Conservation (phyloP, 1,140 invertebrate genomes). For the Papilio polyxenes region DNA sequence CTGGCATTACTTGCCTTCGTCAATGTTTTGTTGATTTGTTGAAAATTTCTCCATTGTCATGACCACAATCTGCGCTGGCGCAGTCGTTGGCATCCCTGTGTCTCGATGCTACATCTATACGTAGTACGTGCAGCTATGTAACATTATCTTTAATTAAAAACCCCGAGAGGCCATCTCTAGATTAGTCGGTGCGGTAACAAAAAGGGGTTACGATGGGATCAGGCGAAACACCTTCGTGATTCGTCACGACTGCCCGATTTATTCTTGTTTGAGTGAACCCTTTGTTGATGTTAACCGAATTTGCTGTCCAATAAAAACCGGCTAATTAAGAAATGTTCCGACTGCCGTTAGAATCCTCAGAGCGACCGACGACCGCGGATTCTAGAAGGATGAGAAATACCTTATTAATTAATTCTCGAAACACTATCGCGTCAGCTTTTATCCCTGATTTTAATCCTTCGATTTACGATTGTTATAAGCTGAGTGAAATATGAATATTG, state of each 20-base stretch:
- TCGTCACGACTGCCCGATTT: constrained; percentile 77
- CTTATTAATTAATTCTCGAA: constrained; percentile 54
- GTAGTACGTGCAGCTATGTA: constrained; percentile 74
- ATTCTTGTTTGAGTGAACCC: constrained; percentile 77
- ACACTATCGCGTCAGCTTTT: constrained; percentile 37
- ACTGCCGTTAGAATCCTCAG: constrained; percentile 67
- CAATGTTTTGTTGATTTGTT: neutral
- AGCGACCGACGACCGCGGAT: constrained; percentile 52
- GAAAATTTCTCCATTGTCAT: neutral
- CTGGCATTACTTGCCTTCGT: neutral
- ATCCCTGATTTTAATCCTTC: constrained; percentile 37
- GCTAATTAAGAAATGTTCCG: constrained; percentile 79
- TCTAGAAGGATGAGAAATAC: constrained; percentile 53
- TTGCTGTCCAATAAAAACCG: constrained; percentile 77
- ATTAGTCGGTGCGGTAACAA: constrained; percentile 74
- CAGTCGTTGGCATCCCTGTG: constrained; percentile 47
- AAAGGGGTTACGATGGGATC: constrained; percentile 73
- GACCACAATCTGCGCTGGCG: neutral
- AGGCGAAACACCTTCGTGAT: constrained; percentile 76
- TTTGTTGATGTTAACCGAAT: constrained; percentile 78
- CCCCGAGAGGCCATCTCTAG: constrained; percentile 71
- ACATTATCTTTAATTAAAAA: constrained; percentile 80
- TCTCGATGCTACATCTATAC: constrained; percentile 47
- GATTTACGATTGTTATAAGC: constrained; percentile 40
- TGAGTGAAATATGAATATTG: neutral